Base-by-base conservation (phyloP, 2,113 vertebrate genomes). In the Leptodactylus fuscus region DNA sequence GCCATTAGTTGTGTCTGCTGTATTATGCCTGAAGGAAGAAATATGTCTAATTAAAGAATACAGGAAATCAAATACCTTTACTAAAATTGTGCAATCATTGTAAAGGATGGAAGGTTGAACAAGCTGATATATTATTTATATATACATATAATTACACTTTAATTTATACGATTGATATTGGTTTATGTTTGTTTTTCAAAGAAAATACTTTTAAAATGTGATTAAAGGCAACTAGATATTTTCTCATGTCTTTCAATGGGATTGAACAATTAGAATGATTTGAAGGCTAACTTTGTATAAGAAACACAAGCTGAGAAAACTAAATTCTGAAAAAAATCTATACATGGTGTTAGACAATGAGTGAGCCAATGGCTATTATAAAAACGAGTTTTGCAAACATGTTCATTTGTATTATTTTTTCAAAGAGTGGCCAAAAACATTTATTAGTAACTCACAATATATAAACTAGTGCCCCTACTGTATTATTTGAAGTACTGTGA, bases 41-140 rank as follows among this genome's bases (percentile, higher is more conserved):
- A 85, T 55, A 69, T 71, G n/a, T 80, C 65, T 80, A 79, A 85
- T 79, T 80, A 85, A 85, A 80, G 22, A 55, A 29, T 78, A 55
- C 60, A 79, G 73, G 82, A 77, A 85, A 85, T 62, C 41, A 70
- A 51, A 85, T 78, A 69, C 83, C 29, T 36, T 10, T 32, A 55
- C n/a, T 55, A 58, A 79, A 55, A 53, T 69, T 71, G 34, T 62
- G 77, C 38, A 60, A 38, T 79, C 51, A n/a, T 34, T 38, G 53
- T 79, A 55, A 38, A 34, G 32, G 76, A 79, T 79, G 32, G 53
- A 79, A 60, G 76, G 1, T 13, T 60, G 12, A 24, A 80, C 53
- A 27, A 27, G 27, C 77, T 79, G 22, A 58, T 58, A 78, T 55
- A 58, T 58, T 80, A 34, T 53, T 24, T 58, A 77, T 22, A 62